Percentiles rank a stretch among this genome's conserved stretches.
phyloP scores from a whole-genome alignment of 1,140 invertebrate species.

The Battus philenor region DNA sequence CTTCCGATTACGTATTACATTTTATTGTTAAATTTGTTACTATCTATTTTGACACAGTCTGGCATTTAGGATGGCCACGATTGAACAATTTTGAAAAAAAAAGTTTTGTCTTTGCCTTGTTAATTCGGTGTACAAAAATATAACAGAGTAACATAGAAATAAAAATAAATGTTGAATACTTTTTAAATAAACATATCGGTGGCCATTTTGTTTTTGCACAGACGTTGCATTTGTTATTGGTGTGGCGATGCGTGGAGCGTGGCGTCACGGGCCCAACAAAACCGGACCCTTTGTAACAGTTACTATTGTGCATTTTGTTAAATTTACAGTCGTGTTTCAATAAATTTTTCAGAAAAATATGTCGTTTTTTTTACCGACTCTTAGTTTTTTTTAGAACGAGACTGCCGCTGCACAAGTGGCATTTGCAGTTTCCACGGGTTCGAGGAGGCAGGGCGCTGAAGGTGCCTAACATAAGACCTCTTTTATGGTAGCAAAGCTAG shows the following conservation, averaged over 20 bases:
- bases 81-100: too few species aligned
- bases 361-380: slow-evolving; percentile 23
- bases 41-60: slow-evolving; percentile 29
- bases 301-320: slow-evolving; percentile 74
- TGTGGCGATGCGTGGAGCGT: slow-evolving; percentile 20
- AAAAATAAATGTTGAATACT: too few species aligned
- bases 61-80: slow-evolving; percentile 3
- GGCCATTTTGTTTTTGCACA: slow-evolving; percentile 2
- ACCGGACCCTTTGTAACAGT: slow-evolving; percentile 56
- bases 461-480: too few species aligned
- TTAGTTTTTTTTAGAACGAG: neutral
- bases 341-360: slow-evolving; percentile 64
- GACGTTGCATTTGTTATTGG: neutral
- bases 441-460: too few species aligned
- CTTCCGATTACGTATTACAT: slow-evolving; percentile 46
- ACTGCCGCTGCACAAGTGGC: too few species aligned
- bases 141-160: too few species aligned
- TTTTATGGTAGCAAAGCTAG: too few species aligned
- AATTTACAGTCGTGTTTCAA: slow-evolving; percentile 72
- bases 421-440: too few species aligned
- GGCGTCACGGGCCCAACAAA: slow-evolving; percentile 23
- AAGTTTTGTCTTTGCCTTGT: too few species aligned
- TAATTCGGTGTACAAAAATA: too few species aligned
- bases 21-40: slow-evolving; percentile 59
- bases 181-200: too few species aligned